A percentile compares a stretch with the other conserved stretches of the same genome.
phyloP scores from a whole-genome alignment of 2,888 invertebrate species.

The Lordiphosa fenestrarum region DNA sequence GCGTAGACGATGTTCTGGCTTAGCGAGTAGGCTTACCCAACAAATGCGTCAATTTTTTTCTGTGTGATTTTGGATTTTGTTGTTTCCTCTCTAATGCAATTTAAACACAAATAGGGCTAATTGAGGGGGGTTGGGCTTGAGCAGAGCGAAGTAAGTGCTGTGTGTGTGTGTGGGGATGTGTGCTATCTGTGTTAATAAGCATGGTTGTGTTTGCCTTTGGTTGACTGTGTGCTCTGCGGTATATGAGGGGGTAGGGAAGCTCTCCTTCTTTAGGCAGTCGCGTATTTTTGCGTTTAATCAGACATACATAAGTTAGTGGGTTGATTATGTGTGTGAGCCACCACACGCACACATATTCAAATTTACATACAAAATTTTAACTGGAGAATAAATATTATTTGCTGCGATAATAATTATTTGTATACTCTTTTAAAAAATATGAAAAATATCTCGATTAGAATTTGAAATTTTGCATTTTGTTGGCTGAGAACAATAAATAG shows the following conservation, averaged over 20 bases:
- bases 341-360: conserved; percentile 15
- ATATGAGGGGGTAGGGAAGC: conserved; percentile 9
- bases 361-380: conserved; percentile 16
- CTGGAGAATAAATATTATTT: conserved; percentile 4
- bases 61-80: conserved; percentile 23
- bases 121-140: conserved; percentile 41
- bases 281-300: conserved; percentile 62
- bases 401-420: not conserved
- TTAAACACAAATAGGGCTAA: conserved; percentile 69
- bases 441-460: too few relatives aligned
- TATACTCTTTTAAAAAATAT: too few relatives aligned
- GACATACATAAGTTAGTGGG: conserved; percentile 56
- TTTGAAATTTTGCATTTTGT: too few relatives aligned
- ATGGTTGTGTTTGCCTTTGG: conserved; percentile 61
- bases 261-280: conserved; percentile 16
- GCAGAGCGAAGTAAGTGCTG: conserved; percentile 16
- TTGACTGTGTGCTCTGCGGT: conserved; percentile 47
- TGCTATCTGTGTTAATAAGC: conserved; percentile 59
- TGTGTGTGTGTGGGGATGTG: conserved; percentile 28
- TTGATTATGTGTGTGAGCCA: conserved; percentile 27
- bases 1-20: conserved; percentile 46
- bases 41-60: conserved; percentile 51
- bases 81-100: conserved; percentile 54
- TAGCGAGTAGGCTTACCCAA: conserved; percentile 46
- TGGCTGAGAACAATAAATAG: too few relatives aligned